Conservation (phyloP, 1,140 invertebrate genomes). For the Trichonephila inaurata region DNA sequence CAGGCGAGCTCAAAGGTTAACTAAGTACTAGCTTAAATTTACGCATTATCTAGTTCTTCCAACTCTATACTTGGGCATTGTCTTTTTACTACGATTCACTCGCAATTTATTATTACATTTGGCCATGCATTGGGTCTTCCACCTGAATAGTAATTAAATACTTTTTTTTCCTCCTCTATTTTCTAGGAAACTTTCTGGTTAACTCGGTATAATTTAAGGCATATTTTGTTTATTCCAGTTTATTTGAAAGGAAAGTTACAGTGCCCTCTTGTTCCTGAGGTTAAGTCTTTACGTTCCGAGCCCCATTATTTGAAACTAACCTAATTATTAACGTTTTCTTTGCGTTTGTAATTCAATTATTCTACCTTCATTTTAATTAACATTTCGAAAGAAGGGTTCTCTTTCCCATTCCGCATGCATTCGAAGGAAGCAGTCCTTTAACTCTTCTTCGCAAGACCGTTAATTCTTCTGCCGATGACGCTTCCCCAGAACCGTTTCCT, state of each 20-base stretch:
- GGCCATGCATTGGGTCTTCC: neutral
- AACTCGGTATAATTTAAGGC: neutral
- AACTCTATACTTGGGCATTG: neutral
- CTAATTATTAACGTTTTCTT: slow-evolving; percentile 39
- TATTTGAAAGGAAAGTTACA: neutral
- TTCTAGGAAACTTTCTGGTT: neutral
- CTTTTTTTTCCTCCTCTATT: neutral
- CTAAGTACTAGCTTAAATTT: neutral
- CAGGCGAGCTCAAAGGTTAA: neutral
- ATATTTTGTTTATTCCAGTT: neutral
- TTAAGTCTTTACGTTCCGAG: neutral
- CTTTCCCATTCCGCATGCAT: neutral
- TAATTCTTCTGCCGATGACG: slow-evolving; percentile 14
- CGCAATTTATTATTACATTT: neutral
- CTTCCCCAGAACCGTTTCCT: neutral
- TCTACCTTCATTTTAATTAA: slow-evolving; percentile 16
- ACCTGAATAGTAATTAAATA: neutral
- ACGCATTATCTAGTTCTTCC: neutral
- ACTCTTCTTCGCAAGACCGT: neutral
- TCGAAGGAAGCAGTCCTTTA: neutral
- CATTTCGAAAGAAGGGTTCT: neutral
- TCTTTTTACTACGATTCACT: neutral
- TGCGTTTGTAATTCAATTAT: slow-evolving; percentile 35
- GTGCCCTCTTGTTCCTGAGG: too few relatives aligned
- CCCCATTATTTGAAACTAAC: slow-evolving; percentile 25